Evolutionary conservation across 1,140 invertebrate genomes (phyloP), one percentile per base, ranked within the genome.

Genomic region (Lordiphosa clarofinis): DNA sequence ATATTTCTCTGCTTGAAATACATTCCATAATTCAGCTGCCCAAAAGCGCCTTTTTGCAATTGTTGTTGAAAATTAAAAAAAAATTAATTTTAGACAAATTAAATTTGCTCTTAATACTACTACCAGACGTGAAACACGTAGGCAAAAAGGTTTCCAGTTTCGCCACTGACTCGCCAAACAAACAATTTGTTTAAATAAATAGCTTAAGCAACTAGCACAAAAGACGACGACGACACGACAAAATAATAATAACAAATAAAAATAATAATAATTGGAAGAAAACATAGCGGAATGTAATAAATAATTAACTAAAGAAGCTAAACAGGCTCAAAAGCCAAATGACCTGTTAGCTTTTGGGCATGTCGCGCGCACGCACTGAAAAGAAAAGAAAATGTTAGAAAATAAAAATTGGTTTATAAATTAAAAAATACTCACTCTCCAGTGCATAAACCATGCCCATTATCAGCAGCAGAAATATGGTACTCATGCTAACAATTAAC

Each of bases 401-500:
- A 24, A 24, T 19, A 19, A 19, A 19, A 15, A 15, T 19, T 19
- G 19, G 19, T 19, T 19, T 19, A 19, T 1, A 19, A 19, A 19
- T 19, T 19, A 3, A 19, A n/a, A n/a, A n/a, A 55, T 73, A 92
- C 92, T 92, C 79, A 93, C 92, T 92, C 91, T 93, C 92, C 68
- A 93, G 90, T 64, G 92, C 91, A 88, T 92, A 92, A 87, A 96
- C 93, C 63, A 94, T 95, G 8, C 91, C 92, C 36, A 95, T 89
- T 68, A 96, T 93, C 58, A 94, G 94, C 62, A 95, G 90, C 61
- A 94, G 92, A 79, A 96, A 94, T 36, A 95, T 89, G 55, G 93
- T 91, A 53, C 93, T 94, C 92, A 95, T 95, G 36, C 94, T 93
- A 72, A 94, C 91, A 44, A 95, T 94, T 21, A 96, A 91, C 12